Conservation (phyloP, 2,888 invertebrate species). For the Amblyjoppa proteus region DNA sequence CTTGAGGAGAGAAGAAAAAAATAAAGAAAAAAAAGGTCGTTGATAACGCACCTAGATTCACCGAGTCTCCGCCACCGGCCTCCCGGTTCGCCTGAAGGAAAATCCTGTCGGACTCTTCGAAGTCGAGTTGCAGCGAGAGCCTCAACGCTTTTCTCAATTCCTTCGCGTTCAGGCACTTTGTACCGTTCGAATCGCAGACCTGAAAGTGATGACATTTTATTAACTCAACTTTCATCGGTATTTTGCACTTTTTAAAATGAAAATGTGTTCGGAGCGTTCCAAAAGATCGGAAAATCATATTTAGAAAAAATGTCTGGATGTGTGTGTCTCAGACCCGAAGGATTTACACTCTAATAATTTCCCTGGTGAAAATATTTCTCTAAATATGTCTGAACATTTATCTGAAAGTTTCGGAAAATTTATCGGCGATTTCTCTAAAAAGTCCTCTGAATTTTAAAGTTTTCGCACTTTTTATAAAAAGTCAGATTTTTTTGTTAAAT, state of each 20-base stretch:
- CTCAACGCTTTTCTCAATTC: constrained; percentile 81
- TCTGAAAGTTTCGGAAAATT: too few relatives aligned
- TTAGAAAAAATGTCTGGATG: too few relatives aligned
- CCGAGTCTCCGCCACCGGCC: constrained; percentile 70
- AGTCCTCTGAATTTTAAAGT: too few relatives aligned
- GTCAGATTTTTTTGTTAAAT: too few relatives aligned
- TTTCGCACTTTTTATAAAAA: too few relatives aligned
- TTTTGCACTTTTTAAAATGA: not conserved
- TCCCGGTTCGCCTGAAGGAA: constrained; percentile 79
- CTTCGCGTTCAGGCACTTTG: constrained; percentile 73
- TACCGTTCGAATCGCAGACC: constrained; percentile 80
- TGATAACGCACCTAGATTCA: constrained; percentile 73
- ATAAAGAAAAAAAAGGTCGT: not conserved
- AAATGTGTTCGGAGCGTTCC: too few relatives aligned
- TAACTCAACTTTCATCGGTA: not conserved
- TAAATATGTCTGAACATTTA: too few relatives aligned
- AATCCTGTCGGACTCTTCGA: constrained; percentile 81
- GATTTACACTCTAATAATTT: too few relatives aligned
- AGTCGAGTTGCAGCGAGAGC: constrained; percentile 77
- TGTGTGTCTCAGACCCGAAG: too few relatives aligned
- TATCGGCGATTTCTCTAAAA: too few relatives aligned
- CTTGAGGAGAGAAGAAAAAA: constrained; percentile 59
- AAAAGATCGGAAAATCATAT: too few relatives aligned
- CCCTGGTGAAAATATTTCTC: too few relatives aligned
- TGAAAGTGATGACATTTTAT: constrained; percentile 56